Percentiles rank a stretch among this genome's conserved stretches.
These are phyloP conservation scores for Amphimallon solstitiale DNA, from an alignment of 2,888 invertebrate species.

Conservation along the genomic window DNA sequence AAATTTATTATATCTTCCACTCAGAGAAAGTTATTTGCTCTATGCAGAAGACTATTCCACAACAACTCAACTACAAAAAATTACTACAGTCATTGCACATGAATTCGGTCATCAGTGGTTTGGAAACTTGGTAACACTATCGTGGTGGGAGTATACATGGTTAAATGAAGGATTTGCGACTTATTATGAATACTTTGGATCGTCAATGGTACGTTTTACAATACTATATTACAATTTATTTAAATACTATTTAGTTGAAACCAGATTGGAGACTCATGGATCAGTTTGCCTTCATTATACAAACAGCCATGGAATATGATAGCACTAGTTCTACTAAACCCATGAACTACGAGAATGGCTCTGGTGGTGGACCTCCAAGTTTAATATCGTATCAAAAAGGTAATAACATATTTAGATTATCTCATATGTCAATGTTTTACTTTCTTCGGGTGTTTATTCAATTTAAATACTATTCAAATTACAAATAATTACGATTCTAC, in stretches of 20 bases:
- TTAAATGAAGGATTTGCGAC: slow-evolving; percentile 67
- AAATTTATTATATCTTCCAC: background rate
- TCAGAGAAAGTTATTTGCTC: slow-evolving; percentile 37
- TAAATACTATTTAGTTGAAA: slow-evolving; percentile 22
- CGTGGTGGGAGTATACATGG: slow-evolving; percentile 62
- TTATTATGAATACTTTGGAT: slow-evolving; percentile 63
- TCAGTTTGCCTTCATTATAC: slow-evolving; percentile 18
- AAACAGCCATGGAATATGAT: slow-evolving; percentile 22
- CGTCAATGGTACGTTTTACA: slow-evolving; percentile 44
- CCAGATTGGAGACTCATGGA: slow-evolving; percentile 36
- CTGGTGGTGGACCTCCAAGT: slow-evolving; percentile 66
- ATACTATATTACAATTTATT: slow-evolving; percentile 26
- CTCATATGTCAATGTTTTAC: too few relatives aligned
- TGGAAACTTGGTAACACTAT: slow-evolving; percentile 61
- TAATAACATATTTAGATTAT: too few relatives aligned
- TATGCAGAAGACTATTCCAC: slow-evolving; percentile 11
- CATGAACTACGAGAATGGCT: slow-evolving; percentile 64
- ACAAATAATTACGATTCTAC: too few relatives aligned
- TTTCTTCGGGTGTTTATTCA: too few relatives aligned
- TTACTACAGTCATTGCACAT: slow-evolving; percentile 62
- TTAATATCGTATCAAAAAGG: slow-evolving; percentile 74
- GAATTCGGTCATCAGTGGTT: slow-evolving; percentile 69
- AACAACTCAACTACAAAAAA: slow-evolving; percentile 41
- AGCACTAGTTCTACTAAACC: slow-evolving; percentile 63
- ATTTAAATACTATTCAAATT: too few relatives aligned